Conservation (phyloP, 1,140 invertebrate genomes). For the Hetaerina americana region DNA sequence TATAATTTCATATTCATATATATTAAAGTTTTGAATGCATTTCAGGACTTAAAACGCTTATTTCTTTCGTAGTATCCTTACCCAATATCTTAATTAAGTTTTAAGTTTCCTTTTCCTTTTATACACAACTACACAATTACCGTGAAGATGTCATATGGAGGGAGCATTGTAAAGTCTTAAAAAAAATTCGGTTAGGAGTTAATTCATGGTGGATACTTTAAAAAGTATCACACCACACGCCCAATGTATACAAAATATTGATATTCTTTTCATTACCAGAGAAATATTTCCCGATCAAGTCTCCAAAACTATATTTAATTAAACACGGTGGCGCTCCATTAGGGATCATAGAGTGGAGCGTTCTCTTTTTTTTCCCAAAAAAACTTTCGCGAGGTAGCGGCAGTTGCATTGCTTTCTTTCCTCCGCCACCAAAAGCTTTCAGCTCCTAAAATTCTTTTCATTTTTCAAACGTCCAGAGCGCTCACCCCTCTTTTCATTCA, state of each 20-base stretch:
- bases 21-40: not conserved
- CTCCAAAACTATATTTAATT: not conserved
- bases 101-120: no score
- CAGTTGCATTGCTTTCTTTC: no score
- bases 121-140: not conserved
- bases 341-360: no score
- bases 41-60: not conserved
- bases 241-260: not conserved
- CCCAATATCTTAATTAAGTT: not conserved
- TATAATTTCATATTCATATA: not conserved
- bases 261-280: not conserved
- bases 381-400: no score
- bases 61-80: not conserved
- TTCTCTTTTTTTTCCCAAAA: no score
- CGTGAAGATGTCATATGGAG: not conserved
- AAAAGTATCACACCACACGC: no score
- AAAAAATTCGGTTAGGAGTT: not conserved
- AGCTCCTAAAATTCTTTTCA: no score
- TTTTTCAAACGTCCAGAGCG: no score
- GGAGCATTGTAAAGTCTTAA: not conserved
- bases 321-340: no score
- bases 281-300: not conserved
- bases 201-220: no score
- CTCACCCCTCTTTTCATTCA: no score
- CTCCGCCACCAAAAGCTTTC: no score